Evolutionary conservation across 2,888 invertebrate genomes (phyloP).

Genomic region (Hesperia comma): DNA sequence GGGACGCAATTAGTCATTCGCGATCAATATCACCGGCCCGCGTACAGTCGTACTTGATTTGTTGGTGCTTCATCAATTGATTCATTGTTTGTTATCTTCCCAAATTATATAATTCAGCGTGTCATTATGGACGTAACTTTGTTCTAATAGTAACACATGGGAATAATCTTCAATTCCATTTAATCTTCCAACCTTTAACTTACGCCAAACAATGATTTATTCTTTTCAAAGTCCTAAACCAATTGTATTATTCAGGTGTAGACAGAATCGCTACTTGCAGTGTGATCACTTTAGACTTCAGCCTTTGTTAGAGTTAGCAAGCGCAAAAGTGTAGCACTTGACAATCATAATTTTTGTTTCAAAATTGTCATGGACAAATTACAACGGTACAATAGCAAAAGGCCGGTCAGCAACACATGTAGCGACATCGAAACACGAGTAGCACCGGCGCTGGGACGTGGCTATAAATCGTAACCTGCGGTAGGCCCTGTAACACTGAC

Average conservation of each 20-base stretch:
- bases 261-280: no score
- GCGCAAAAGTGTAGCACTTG: no score
- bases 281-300: no score
- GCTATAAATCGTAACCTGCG: slow-evolving; percentile 27
- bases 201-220: no score
- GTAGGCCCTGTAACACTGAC: slow-evolving; percentile 33
- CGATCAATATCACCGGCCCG: slow-evolving; percentile 9
- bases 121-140: no score
- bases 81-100: background rate
- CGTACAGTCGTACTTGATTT: background rate
- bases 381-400: background rate
- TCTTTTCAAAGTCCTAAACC: no score
- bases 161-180: no score
- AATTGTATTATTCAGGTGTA: no score
- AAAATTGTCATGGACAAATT: background rate
- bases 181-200: no score
- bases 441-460: background rate
- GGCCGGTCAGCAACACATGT: slow-evolving; percentile 9
- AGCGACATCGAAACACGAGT: slow-evolving; percentile 19
- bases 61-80: slow-evolving; percentile 10
- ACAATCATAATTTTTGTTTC: no score
- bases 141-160: no score
- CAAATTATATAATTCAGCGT: background rate
- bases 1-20: slow-evolving; percentile 11
- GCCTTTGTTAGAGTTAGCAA: no score